phyloP scores from a whole-genome alignment of 2,113 vertebrate species.

The Limanda limanda region DNA sequence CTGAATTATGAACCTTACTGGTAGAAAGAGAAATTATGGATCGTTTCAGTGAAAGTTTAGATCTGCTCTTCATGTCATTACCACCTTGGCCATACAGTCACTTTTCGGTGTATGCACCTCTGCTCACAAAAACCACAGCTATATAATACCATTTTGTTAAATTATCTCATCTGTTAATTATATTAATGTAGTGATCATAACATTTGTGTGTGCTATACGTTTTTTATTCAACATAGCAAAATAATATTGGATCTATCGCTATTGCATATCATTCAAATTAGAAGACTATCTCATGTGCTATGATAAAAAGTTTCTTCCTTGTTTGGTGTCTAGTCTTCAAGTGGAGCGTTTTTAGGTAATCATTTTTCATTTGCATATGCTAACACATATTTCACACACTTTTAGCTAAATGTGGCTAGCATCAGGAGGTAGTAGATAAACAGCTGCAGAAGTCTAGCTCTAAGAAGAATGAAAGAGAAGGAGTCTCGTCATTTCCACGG shows the following conservation, averaged over 20 bases:
- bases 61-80: slow-evolving; percentile 56
- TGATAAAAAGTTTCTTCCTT: slow-evolving; percentile 66
- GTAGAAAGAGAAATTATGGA: slow-evolving; percentile 81
- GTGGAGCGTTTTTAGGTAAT: slow-evolving; percentile 56
- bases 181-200: slow-evolving; percentile 70
- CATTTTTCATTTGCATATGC: slow-evolving; percentile 77
- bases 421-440: slow-evolving; percentile 81
- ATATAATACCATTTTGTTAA: slow-evolving; percentile 74
- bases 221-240: slow-evolving; percentile 65
- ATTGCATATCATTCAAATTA: slow-evolving; percentile 82
- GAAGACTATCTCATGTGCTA: slow-evolving; percentile 77
- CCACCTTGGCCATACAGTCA: slow-evolving; percentile 36
- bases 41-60: slow-evolving; percentile 67
- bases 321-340: slow-evolving; percentile 76
- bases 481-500: slow-evolving; percentile 20
- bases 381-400: slow-evolving; percentile 50
- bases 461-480: slow-evolving; percentile 43
- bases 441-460: slow-evolving; percentile 65
- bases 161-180: slow-evolving; percentile 65
- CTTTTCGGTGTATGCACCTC: slow-evolving; percentile 39
- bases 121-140: slow-evolving; percentile 74
- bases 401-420: slow-evolving; percentile 65
- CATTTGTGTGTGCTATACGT: slow-evolving; percentile 53
- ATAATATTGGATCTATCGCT: slow-evolving; percentile 77
- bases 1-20: slow-evolving; percentile 92